Conservation (phyloP, 2,797 vertebrate genomes). For the Manis pentadactyla region DNA sequence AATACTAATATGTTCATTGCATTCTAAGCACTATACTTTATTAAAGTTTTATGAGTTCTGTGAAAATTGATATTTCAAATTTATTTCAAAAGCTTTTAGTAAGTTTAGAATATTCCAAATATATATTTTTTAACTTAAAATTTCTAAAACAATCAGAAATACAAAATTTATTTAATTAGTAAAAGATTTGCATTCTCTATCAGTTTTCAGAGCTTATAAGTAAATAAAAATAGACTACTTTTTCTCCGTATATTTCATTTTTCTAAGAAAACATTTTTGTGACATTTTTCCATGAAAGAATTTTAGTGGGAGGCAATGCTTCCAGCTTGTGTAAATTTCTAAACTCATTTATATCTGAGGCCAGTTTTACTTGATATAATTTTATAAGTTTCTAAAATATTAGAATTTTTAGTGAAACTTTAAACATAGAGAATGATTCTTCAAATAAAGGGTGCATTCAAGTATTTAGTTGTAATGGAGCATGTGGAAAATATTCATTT, state of each 20-base stretch:
- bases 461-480: neutral
- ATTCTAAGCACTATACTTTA: neutral
- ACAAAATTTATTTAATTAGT: neutral
- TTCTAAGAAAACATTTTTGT: neutral
- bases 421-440: neutral
- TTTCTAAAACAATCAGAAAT: neutral
- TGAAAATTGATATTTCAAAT: neutral
- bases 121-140: neutral
- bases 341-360: neutral
- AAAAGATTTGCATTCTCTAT: neutral
- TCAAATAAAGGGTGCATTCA: neutral
- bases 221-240: neutral
- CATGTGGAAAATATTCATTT: neutral
- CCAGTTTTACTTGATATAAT: neutral
- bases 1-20: neutral
- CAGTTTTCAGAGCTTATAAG: neutral
- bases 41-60: neutral
- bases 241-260: neutral
- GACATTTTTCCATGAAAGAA: neutral
- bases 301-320: neutral
- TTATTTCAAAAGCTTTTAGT: neutral
- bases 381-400: neutral
- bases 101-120: neutral
- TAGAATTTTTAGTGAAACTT: neutral
- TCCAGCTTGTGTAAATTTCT: neutral